A percentile compares a stretch with the other conserved stretches of the same genome.
Conservation (phyloP, 2,113 vertebrate species). For the Serinus canaria region DNA sequence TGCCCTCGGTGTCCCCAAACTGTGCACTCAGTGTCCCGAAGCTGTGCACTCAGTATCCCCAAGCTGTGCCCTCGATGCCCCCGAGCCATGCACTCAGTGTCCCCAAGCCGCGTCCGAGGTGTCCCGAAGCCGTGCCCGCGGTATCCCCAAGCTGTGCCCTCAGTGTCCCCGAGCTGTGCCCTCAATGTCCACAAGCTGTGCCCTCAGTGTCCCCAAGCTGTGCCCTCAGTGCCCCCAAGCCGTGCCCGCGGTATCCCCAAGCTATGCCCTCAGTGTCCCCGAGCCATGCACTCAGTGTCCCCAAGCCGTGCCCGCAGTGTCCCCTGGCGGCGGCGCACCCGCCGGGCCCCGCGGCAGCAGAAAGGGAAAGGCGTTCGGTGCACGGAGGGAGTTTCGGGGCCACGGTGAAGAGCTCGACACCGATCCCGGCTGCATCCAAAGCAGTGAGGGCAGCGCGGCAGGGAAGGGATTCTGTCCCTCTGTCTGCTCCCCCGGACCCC, state of each 20-base stretch:
- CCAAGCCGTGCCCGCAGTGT: background rate
- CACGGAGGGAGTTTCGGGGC: background rate
- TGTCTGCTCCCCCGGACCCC: background rate
- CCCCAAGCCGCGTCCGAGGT: background rate
- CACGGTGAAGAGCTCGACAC: accelerated
- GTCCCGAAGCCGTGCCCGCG: too few relatives aligned
- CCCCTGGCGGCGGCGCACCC: background rate
- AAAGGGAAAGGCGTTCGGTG: background rate
- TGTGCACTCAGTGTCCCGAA: accelerated
- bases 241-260: background rate
- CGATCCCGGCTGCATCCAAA: background rate
- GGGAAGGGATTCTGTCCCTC: too few relatives aligned
- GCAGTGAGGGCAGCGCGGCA: background rate
- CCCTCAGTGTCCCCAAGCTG: accelerated
- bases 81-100: background rate
- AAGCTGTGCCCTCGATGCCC: accelerated
- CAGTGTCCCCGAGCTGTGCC: accelerated
- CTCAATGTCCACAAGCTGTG: background rate
- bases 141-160: accelerated
- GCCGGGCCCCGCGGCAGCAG: background rate
- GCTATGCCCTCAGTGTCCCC: background rate
- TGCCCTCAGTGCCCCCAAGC: accelerated
- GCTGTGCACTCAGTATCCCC: background rate
- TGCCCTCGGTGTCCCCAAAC: background rate
- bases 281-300: background rate